Evolutionary conservation across 2,797 vertebrate genomes (phyloP).

Genomic region (Spheniscus humboldti): DNA sequence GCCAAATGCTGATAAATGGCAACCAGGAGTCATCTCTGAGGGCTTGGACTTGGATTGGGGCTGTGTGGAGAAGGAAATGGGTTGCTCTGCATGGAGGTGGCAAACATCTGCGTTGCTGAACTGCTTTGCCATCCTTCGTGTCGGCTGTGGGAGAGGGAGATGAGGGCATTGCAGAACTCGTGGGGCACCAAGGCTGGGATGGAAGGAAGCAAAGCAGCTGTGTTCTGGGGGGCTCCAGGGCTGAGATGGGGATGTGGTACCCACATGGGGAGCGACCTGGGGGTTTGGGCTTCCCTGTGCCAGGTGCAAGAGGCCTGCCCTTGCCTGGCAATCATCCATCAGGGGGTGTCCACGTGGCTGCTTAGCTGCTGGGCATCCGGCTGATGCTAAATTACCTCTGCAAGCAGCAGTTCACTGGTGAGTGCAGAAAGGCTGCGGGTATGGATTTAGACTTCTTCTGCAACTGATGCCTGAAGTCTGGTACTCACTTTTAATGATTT

Average conservation of each 20-base stretch:
- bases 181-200: background rate
- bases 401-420: background rate
- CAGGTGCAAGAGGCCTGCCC: rapidly evolving
- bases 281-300: background rate
- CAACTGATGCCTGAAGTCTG: background rate
- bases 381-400: background rate
- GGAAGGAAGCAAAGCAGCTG: background rate
- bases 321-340: rapidly evolving
- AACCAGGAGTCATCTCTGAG: background rate
- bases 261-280: rapidly evolving
- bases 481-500: background rate
- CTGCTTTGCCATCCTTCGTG: background rate
- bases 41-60: background rate
- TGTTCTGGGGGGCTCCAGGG: background rate
- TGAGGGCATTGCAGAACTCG: background rate
- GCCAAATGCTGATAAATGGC: background rate
- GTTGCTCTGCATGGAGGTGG: background rate
- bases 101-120: rapidly evolving
- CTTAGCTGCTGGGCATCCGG: background rate
- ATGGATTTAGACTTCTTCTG: background rate
- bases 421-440: background rate
- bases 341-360: background rate
- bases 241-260: background rate
- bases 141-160: rapidly evolving
- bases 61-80: background rate